These are phyloP conservation scores for Hypotaenidia philippensis DNA, from an alignment of 2,797 vertebrate genomes.

Conservation along the genomic window DNA sequence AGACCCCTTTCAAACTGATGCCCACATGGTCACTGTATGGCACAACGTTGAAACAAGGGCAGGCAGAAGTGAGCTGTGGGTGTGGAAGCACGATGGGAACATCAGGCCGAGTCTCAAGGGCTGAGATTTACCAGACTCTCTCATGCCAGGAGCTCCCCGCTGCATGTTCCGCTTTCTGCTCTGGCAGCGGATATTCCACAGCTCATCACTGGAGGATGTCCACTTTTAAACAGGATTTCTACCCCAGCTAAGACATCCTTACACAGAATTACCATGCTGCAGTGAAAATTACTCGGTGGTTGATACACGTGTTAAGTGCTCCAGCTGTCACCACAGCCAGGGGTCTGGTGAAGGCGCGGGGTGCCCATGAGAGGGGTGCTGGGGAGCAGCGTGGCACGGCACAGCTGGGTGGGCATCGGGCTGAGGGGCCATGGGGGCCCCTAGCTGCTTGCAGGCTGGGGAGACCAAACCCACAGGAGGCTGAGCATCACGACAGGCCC, in stretches of 20 bases:
- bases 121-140: background rate
- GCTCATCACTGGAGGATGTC: background rate
- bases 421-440: rapidly evolving
- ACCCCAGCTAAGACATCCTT: background rate
- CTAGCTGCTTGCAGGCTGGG: rapidly evolving
- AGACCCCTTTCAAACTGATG: background rate
- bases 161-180: background rate
- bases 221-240: background rate
- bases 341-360: background rate
- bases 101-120: background rate
- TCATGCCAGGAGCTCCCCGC: background rate
- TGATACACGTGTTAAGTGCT: background rate
- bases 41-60: background rate
- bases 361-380: rapidly evolving
- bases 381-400: rapidly evolving
- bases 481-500: rapidly evolving
- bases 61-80: background rate
- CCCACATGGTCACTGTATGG: rapidly evolving
- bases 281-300: background rate
- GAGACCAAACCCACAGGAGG: background rate
- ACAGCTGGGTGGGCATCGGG: rapidly evolving
- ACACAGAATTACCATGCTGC: rapidly evolving
- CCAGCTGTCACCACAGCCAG: rapidly evolving
- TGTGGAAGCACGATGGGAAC: background rate
- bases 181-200: background rate